Percentiles rank a stretch among this genome's conserved stretches.
Conservation (phyloP, 2,797 vertebrate genomes). For the Hyperoplus lanceolatus region DNA sequence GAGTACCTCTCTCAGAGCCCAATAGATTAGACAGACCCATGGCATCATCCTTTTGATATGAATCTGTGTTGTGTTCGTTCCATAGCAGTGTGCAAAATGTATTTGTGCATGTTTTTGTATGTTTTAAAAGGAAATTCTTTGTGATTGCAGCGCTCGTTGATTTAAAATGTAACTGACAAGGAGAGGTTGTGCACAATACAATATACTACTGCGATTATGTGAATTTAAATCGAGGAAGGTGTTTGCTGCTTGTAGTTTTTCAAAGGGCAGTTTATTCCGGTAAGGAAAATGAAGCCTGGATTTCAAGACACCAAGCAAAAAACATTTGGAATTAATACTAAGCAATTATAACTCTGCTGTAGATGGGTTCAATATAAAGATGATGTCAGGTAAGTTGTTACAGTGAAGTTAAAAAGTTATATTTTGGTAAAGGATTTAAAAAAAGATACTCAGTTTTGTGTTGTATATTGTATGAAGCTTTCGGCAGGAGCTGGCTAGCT, state of each 20-base stretch:
- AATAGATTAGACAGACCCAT: constrained; percentile 51
- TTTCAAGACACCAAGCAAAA: constrained; percentile 24
- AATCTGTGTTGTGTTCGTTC: constrained; percentile 28
- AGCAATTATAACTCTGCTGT: constrained; percentile 2
- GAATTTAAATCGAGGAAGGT: constrained; percentile 75
- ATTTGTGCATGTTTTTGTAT: constrained; percentile 43
- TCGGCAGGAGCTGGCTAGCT: background rate
- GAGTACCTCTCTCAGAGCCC: constrained; percentile 41
- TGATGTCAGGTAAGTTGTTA: background rate
- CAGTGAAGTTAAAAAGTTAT: background rate
- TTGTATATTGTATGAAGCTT: background rate
- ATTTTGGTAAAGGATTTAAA: background rate
- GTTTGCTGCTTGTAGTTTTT: constrained; percentile 65
- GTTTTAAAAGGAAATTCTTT: constrained; percentile 69
- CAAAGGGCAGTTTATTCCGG: constrained; percentile 46
- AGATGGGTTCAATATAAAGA: constrained; percentile 16
- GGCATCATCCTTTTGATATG: constrained; percentile 16
- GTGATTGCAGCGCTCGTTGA: constrained; percentile 69
- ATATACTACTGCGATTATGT: constrained; percentile 82
- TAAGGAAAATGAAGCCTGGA: constrained; percentile 60
- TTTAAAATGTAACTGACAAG: constrained; percentile 75
- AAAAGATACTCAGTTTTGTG: too few species aligned
- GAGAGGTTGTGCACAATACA: constrained; percentile 66
- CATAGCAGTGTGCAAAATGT: constrained; percentile 28
- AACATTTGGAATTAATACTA: constrained; percentile 14